Evolutionary conservation across 2,113 vertebrate species (phyloP).

Genomic region (Antigone vipio): DNA sequence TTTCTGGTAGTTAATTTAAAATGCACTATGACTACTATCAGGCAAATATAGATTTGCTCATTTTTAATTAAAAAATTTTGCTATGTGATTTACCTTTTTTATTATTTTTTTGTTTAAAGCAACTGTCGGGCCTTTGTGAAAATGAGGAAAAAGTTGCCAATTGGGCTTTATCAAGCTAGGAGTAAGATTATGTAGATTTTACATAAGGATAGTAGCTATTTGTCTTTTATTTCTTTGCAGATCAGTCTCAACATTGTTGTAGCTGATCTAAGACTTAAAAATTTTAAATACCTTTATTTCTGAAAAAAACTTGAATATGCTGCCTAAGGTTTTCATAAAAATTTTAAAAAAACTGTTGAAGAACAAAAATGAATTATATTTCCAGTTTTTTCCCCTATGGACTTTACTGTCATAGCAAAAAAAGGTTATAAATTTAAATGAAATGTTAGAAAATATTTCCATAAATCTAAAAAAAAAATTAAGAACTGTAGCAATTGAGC

Average conservation of each 20-base stretch:
- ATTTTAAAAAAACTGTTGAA: neutral
- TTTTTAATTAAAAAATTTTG: neutral
- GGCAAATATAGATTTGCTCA: neutral
- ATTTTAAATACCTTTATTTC: neutral
- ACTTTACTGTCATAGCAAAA: neutral
- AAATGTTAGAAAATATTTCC: neutral
- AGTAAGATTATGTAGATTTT: neutral
- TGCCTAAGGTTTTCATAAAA: neutral
- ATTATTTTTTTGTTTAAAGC: neutral
- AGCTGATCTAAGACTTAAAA: neutral
- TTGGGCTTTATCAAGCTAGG: neutral
- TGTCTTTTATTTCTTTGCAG: neutral
- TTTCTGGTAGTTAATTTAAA: neutral
- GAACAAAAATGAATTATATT: neutral
- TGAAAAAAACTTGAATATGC: neutral
- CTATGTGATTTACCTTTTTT: neutral
- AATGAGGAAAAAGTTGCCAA: neutral
- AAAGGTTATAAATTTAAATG: neutral
- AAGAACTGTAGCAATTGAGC: neutral
- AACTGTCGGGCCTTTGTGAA: neutral
- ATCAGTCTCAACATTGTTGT: neutral
- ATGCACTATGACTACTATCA: neutral
- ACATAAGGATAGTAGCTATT: neutral
- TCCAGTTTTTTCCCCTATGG: neutral
- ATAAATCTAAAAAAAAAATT: neutral